These are phyloP conservation scores for Ichneumoninae sp. DNA, from an alignment of 2,888 invertebrate species.

Conservation along the genomic window DNA sequence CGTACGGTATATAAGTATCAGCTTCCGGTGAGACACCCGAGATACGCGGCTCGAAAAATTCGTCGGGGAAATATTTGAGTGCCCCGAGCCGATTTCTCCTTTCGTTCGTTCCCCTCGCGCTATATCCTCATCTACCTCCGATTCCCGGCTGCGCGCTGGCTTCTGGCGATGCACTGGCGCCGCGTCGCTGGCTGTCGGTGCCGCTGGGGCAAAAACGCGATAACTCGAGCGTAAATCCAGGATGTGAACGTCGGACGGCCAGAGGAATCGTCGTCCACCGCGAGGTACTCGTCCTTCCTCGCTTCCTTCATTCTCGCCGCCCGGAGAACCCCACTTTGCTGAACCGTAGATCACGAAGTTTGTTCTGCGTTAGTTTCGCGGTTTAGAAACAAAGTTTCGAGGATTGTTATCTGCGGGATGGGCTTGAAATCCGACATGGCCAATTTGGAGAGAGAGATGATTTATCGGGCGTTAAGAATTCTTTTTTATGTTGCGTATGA, in stretches of 20 bases:
- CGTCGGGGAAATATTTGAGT: constrained; percentile 25
- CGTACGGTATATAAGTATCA: constrained; percentile 53
- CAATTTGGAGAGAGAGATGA: neutral
- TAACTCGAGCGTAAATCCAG: constrained; percentile 73
- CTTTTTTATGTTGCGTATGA: neutral
- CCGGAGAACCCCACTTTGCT: constrained; percentile 20
- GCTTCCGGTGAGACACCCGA: constrained; percentile 43
- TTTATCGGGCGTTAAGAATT: neutral
- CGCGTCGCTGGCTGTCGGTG: constrained; percentile 30
- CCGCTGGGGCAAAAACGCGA: constrained; percentile 69
- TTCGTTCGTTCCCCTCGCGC: constrained; percentile 18
- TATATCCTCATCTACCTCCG: constrained; percentile 36
- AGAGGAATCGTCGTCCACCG: constrained; percentile 60
- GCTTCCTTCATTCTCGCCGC: constrained; percentile 54
- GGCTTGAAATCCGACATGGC: neutral
- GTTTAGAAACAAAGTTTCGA: neutral
- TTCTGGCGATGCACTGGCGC: constrained; percentile 48
- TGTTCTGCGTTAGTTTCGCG: neutral
- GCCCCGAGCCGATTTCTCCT: neutral
- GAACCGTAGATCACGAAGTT: constrained; percentile 38
- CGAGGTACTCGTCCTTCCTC: constrained; percentile 67
- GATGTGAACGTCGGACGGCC: constrained; percentile 69
- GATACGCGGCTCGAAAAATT: constrained; percentile 13
- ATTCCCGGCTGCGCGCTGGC: constrained; percentile 2
- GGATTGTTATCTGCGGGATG: neutral